Percentiles rank a stretch among this genome's conserved stretches.
Conservation (phyloP, 2,888 invertebrate genomes). For the Cancer borealis region DNA sequence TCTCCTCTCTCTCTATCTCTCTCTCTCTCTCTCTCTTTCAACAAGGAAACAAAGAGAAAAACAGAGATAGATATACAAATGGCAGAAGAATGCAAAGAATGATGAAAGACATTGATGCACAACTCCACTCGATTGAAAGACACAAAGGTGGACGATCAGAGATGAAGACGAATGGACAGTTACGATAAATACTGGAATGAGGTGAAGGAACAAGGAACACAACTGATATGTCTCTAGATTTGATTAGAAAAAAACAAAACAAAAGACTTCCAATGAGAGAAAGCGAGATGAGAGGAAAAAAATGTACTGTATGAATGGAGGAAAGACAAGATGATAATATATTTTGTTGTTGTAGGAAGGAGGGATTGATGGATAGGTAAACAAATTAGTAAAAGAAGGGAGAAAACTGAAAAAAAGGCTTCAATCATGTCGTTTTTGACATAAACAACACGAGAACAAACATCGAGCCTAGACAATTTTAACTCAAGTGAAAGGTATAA, state of each 20-base stretch:
- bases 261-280: background rate
- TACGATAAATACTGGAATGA: background rate
- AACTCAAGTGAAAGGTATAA: too few species aligned
- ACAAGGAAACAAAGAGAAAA: background rate
- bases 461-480: too few species aligned
- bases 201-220: background rate
- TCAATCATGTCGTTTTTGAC: too few species aligned
- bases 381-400: background rate
- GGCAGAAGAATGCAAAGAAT: background rate
- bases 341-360: background rate
- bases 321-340: background rate
- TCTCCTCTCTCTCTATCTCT: too few species aligned
- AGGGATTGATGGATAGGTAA: background rate
- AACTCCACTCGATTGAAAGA: background rate
- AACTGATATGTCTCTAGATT: too few species aligned
- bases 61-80: background rate
- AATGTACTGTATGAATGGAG: background rate
- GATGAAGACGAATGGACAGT: conserved; percentile 9
- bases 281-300: background rate
- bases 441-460: too few species aligned
- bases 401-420: background rate
- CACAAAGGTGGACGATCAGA: background rate
- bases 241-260: too few species aligned
- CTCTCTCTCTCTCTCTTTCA: too few species aligned
- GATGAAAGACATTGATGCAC: background rate